Evolutionary conservation across 2,113 vertebrate species (phyloP), one percentile per base, ranked within the genome.

Genomic region (Pterocles burchelli): DNA sequence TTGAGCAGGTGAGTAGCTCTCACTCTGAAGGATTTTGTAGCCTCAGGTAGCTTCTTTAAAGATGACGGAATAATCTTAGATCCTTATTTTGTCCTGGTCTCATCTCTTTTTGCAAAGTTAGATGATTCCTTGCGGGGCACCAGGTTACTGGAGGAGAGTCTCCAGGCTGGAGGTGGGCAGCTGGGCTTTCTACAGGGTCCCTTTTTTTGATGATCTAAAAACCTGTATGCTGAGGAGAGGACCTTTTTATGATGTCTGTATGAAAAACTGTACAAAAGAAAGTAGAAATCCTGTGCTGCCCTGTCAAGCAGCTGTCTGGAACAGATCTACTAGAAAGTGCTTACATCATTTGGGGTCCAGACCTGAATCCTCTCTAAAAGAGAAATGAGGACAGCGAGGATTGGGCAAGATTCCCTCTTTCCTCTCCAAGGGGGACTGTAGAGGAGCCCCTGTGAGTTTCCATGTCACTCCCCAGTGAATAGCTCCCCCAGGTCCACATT

Each of bases 1-100:
- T 34, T 78, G 97, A 97, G 57, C 98, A 98, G 98, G 99, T 99
- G 92, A 76, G 97, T 89, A 70, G 61, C 19, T 57, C 31, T 77
- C 54, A 45, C 26, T 59, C 38, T 38, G 62, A 90, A 74, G 36
- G 15, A 21, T 67, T 86, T 80, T 72, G 21, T 75, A 65, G 45
- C 59, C n/a, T 90, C 31, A 36, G 6, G 3, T 83, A 21, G 3
- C 67, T 89, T 85, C 26, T 38, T n/a, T 76, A 70, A 87, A 85
- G 63, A 10, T 31, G 17, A 66, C 20, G 33, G 25, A 72, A 36
- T 76, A 73, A 49, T 71, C 38, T 89, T 18, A 80, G 61, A 72
- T 25, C 4, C 13, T 74, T 77, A 6, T 59, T 86, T 90, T 55
- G 14, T n/a, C 26, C 31, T 19, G 1, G 6, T 88, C 4, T 48